Conservation (phyloP, 2,888 invertebrate genomes). For the Drosophila nr. perissopoda region DNA sequence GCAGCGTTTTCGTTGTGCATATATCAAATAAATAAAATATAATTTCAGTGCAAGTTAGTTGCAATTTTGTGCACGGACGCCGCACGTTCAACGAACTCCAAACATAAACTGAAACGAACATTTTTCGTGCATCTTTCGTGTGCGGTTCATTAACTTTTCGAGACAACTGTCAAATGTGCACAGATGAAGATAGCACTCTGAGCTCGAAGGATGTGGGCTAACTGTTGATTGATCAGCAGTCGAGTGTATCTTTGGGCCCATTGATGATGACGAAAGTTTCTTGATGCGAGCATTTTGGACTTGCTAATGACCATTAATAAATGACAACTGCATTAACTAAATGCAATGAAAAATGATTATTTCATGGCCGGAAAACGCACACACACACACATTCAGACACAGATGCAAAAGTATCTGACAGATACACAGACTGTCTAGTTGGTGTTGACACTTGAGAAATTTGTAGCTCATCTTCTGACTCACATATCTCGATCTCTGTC, state of each 20-base stretch:
- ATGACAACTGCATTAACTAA: slow-evolving; percentile 73
- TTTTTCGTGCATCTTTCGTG: slow-evolving; percentile 1
- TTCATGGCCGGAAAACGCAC: slow-evolving; percentile 65
- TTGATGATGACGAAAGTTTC: slow-evolving; percentile 39
- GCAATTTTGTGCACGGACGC: slow-evolving; percentile 71
- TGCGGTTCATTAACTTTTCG: slow-evolving; percentile 67
- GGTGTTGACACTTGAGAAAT: slow-evolving; percentile 85
- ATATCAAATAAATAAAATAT: slow-evolving; percentile 64
- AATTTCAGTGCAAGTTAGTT: slow-evolving; percentile 74
- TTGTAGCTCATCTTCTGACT: slow-evolving; percentile 83
- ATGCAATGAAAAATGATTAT: slow-evolving; percentile 74
- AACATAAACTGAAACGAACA: not conserved
- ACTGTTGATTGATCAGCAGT: slow-evolving; percentile 73
- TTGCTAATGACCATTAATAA: slow-evolving; percentile 74
- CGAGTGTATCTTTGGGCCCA: slow-evolving; percentile 51
- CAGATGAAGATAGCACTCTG: slow-evolving; percentile 23
- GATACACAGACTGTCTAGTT: slow-evolving; percentile 51
- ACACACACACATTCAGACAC: slow-evolving; percentile 11
- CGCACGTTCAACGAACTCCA: slow-evolving; percentile 69
- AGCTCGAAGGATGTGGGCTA: slow-evolving; percentile 48
- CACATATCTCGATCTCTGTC: slow-evolving; percentile 69
- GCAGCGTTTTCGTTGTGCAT: not conserved
- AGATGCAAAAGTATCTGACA: slow-evolving; percentile 52
- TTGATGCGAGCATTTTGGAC: slow-evolving; percentile 33
- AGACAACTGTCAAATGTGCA: slow-evolving; percentile 69